phyloP scores from a whole-genome alignment of 2,888 invertebrate genomes.

The Willowsia nigromaculata region DNA sequence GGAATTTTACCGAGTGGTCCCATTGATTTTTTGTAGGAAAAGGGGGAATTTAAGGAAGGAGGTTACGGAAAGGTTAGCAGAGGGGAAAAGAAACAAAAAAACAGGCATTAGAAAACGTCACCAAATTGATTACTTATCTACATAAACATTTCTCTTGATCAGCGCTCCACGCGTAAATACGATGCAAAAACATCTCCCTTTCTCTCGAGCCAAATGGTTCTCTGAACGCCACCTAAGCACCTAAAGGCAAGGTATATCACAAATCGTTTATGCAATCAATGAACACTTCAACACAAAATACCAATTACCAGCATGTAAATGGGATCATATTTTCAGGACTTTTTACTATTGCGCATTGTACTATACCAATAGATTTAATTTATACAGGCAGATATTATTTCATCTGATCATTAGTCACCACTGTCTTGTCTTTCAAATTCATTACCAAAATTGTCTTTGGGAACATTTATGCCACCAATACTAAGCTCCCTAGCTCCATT shows the following conservation, averaged over 20 bases:
- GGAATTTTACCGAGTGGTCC: conserved; percentile 36
- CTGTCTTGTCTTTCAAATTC: not conserved
- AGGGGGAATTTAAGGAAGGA: conserved; percentile 33
- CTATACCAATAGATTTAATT: not conserved
- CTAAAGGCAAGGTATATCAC: conserved; percentile 60
- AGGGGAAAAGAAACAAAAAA: conserved; percentile 75
- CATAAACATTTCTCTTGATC: conserved; percentile 36
- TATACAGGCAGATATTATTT: too few species aligned
- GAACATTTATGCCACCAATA: not conserved
- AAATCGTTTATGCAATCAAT: conserved; percentile 42
- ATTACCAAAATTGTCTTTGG: not conserved
- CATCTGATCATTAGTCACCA: not conserved
- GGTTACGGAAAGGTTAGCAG: conserved; percentile 64
- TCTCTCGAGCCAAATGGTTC: conserved; percentile 64
- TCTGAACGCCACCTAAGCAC: conserved; percentile 73
- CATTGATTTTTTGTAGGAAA: conserved; percentile 32
- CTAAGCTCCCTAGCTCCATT: not conserved
- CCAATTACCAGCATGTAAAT: conserved; percentile 35
- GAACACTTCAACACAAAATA: conserved; percentile 50
- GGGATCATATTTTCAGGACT: conserved; percentile 21
- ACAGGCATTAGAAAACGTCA: conserved; percentile 53
- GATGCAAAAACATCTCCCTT: conserved; percentile 65
- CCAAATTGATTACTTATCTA: conserved; percentile 2
- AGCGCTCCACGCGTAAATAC: conserved; percentile 61
- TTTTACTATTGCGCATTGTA: not conserved